Evolutionary conservation across 1,140 invertebrate genomes (phyloP).

Genomic region (Tenebrio molitor): DNA sequence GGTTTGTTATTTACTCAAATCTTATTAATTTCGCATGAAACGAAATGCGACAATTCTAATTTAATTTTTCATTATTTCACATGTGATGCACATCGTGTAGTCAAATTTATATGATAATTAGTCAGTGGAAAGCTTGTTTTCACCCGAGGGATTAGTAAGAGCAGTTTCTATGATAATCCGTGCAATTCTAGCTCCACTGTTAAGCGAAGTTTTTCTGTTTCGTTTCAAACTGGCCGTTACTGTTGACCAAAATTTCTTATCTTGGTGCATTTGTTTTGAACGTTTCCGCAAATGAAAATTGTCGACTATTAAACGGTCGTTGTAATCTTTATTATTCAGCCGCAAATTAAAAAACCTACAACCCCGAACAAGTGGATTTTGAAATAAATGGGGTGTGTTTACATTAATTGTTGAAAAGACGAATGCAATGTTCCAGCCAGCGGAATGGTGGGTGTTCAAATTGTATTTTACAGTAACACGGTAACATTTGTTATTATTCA

Average conservation of each 20-base stretch:
- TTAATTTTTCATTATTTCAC: too few species aligned
- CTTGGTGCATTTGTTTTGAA: neutral
- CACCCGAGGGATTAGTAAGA: neutral
- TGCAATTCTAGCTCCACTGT: neutral
- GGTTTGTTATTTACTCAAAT: too few species aligned
- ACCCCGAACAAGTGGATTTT: neutral
- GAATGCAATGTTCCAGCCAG: too few species aligned
- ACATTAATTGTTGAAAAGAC: neutral
- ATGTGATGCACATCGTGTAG: too few species aligned
- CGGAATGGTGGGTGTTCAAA: too few species aligned
- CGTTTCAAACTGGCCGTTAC: neutral
- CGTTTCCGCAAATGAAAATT: neutral
- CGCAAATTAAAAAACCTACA: neutral
- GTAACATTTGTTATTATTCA: too few species aligned
- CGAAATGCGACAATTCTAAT: too few species aligned
- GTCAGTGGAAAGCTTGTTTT: neutral
- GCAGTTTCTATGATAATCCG: constrained; percentile 6
- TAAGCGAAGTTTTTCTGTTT: neutral
- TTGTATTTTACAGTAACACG: too few species aligned
- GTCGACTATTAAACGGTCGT: neutral
- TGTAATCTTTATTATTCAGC: neutral
- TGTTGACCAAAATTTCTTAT: neutral
- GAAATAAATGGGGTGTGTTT: neutral
- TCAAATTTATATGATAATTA: constrained; percentile 25
- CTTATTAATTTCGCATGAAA: too few species aligned